Percentiles rank a stretch among this genome's conserved stretches.
Conservation (phyloP, 2,888 invertebrate species). For the Tuberolachnus salignus region DNA sequence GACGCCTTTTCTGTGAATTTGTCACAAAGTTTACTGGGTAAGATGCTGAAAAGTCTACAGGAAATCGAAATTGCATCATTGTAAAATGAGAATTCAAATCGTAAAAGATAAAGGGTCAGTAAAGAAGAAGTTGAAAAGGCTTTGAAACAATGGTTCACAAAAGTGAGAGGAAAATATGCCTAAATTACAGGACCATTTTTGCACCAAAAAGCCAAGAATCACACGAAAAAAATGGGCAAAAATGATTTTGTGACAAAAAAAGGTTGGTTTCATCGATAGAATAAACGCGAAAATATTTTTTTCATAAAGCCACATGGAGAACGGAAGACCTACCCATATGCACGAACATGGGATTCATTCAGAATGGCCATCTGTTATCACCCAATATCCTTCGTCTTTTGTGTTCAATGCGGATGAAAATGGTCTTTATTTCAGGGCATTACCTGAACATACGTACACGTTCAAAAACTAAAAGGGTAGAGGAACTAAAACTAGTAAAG, state of each 20-base stretch:
- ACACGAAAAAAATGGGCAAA: constrained; percentile 33
- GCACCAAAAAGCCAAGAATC: constrained; percentile 15
- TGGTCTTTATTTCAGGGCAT: constrained; percentile 59
- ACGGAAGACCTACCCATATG: too few species aligned
- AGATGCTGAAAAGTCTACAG: constrained; percentile 17
- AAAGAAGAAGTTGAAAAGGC: constrained; percentile 32
- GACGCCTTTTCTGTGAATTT: constrained; percentile 19
- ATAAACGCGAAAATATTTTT: constrained; percentile 46
- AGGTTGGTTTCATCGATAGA: constrained; percentile 40
- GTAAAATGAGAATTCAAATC: background rate
- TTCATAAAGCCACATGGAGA: too few species aligned
- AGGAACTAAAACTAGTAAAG: constrained; percentile 27
- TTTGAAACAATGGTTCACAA: constrained; percentile 16
- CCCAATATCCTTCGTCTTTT: constrained; percentile 57
- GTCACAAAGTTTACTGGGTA: constrained; percentile 10
- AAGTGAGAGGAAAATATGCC: background rate
- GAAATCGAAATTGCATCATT: background rate
- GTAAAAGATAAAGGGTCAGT: too few species aligned
- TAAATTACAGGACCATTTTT: constrained; percentile 17
- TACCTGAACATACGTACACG: constrained; percentile 59
- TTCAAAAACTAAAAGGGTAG: constrained; percentile 59
- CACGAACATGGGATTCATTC: too few species aligned
- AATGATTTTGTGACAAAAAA: constrained; percentile 15
- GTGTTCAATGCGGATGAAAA: constrained; percentile 60
- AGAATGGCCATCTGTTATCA: too few species aligned